Conservation (phyloP, 2,113 vertebrate species). For the Empidonax traillii region DNA sequence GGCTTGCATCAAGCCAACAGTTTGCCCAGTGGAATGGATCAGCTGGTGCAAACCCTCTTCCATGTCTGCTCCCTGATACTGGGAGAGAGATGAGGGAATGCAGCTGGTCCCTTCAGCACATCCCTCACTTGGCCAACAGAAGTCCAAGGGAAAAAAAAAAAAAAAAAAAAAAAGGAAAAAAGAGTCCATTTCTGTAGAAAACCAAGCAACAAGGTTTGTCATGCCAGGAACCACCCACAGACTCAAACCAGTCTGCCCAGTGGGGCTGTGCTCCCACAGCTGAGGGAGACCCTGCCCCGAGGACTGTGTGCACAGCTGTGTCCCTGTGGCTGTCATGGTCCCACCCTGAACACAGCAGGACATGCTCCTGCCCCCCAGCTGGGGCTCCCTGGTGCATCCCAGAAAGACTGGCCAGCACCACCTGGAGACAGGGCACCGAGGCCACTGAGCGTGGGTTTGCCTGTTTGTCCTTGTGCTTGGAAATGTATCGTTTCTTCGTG, state of each 20-base stretch:
- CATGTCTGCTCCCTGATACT: background rate
- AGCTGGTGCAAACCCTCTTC: background rate
- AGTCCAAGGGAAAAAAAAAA: background rate
- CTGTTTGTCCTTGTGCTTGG: constrained; percentile 38
- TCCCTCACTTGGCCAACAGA: background rate
- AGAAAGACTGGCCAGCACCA: background rate
- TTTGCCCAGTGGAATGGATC: background rate
- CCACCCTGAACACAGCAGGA: fast-evolving
- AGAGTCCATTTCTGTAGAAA: background rate
- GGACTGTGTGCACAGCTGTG: background rate
- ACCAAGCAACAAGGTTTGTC: background rate
- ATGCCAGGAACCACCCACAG: background rate
- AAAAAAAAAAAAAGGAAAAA: background rate
- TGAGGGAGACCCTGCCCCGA: background rate
- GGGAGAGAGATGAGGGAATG: background rate
- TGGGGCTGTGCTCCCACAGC: fast-evolving
- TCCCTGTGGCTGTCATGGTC: fast-evolving
- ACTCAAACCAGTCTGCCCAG: background rate
- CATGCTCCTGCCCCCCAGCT: background rate
- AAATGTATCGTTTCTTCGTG: constrained; percentile 68
- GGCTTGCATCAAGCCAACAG: constrained; percentile 8
- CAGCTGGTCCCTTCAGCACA: background rate
- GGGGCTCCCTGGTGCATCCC: background rate
- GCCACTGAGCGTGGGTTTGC: background rate
- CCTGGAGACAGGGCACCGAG: background rate